A percentile compares a stretch with the other conserved stretches of the same genome.
These are phyloP conservation scores for Myiopsitta monachus DNA, from an alignment of 2,113 vertebrate genomes.

Conservation along the genomic window DNA sequence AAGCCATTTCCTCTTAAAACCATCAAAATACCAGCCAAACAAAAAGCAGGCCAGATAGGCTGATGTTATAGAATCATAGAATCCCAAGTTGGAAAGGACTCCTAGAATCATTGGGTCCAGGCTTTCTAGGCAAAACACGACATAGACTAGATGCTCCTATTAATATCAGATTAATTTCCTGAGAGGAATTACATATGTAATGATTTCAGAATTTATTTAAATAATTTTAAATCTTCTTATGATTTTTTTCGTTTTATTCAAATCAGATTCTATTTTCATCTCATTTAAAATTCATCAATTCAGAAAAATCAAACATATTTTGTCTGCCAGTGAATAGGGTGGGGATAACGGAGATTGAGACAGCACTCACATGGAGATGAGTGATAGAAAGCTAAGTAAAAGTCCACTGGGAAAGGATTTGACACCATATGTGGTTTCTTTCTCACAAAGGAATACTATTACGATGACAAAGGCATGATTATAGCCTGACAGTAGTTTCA, in stretches of 20 bases:
- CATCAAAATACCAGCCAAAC: background rate
- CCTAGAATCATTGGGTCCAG: background rate
- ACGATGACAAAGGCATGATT: background rate
- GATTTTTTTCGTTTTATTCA: background rate
- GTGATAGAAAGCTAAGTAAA: background rate
- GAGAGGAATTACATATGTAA: background rate
- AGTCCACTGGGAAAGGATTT: background rate
- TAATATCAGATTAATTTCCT: background rate
- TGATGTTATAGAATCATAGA: background rate
- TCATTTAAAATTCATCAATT: constrained; percentile 15
- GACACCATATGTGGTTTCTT: background rate
- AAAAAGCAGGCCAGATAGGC: background rate
- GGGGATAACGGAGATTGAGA: background rate
- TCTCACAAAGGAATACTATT: background rate
- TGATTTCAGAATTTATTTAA: background rate
- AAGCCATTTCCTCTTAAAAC: background rate
- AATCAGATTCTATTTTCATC: background rate
- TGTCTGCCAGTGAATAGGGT: constrained; percentile 17
- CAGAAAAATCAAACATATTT: constrained; percentile 39
- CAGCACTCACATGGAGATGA: background rate
- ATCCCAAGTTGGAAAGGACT: background rate
- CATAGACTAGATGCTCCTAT: background rate
- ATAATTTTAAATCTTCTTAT: background rate
- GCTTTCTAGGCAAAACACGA: background rate
- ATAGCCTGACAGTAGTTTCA: background rate